These are phyloP conservation scores for Torymus texanus DNA, from an alignment of 2,888 invertebrate genomes.

Conservation along the genomic window DNA sequence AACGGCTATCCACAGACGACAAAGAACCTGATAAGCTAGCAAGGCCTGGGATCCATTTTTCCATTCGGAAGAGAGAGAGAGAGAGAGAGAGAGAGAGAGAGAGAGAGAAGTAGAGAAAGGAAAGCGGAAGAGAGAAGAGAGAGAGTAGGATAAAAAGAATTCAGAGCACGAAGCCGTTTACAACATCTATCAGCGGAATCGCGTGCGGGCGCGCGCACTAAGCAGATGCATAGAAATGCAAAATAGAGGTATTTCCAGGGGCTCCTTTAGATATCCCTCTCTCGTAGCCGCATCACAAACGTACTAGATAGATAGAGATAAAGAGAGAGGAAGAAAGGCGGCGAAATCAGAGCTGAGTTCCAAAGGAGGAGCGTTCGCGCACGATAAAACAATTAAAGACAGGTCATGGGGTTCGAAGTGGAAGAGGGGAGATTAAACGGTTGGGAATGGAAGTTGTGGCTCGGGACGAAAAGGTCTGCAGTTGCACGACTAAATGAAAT, in stretches of 20 bases:
- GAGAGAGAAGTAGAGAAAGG: background rate
- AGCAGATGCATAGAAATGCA: slow-evolving; percentile 53
- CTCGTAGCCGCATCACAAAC: too few species aligned
- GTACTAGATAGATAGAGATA: too few species aligned
- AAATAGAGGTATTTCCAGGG: slow-evolving; percentile 39
- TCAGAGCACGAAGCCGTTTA: slow-evolving; percentile 11
- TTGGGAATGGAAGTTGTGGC: too few species aligned
- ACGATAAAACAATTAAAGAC: slow-evolving; percentile 34
- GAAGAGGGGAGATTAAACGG: too few species aligned
- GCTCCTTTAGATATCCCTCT: background rate
- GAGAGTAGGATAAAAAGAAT: slow-evolving; percentile 32
- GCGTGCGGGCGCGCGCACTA: slow-evolving; percentile 14
- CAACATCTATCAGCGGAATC: slow-evolving; percentile 28
- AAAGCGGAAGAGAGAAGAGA: background rate
- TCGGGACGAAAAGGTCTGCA: background rate
- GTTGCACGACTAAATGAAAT: slow-evolving; percentile 23
- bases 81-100: background rate
- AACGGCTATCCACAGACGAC: slow-evolving; percentile 37
- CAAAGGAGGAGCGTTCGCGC: background rate
- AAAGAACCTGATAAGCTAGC: slow-evolving; percentile 51
- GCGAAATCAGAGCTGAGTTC: too few species aligned
- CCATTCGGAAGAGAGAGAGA: background rate
- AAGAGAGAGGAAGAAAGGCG: too few species aligned
- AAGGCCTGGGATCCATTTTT: slow-evolving; percentile 16
- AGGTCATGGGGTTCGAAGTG: background rate